Conservation (phyloP, 1,140 invertebrate species). For the Macrobrachium nipponense region DNA sequence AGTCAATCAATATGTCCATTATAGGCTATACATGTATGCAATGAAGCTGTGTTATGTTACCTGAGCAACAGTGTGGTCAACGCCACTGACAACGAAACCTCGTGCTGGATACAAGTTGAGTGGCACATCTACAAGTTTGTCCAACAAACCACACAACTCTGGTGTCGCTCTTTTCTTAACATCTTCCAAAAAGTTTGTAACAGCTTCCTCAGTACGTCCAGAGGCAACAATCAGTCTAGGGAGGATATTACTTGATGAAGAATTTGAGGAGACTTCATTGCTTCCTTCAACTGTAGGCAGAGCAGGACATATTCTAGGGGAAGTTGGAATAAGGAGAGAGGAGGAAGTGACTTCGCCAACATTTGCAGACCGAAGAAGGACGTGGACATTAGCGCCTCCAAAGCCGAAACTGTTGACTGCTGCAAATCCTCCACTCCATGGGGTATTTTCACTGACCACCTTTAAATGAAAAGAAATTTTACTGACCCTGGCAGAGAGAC, state of each 20-base stretch:
- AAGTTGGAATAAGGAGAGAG: neutral
- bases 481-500: neutral
- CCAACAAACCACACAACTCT: slow-evolving; percentile 39
- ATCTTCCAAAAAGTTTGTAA: slow-evolving; percentile 76
- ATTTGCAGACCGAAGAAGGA: slow-evolving; percentile 77
- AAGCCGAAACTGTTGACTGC: slow-evolving; percentile 97
- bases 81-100: slow-evolving; percentile 81
- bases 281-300: neutral
- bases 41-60: neutral
- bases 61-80: slow-evolving; percentile 69
- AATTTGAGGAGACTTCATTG: neutral
- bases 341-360: slow-evolving; percentile 20
- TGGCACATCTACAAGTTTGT: slow-evolving; percentile 44
- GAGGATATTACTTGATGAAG: neutral
- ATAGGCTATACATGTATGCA: too few species aligned
- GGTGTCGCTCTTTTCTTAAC: slow-evolving; percentile 63
- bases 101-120: slow-evolving; percentile 77
- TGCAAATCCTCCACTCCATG: slow-evolving; percentile 84
- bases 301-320: slow-evolving; percentile 19
- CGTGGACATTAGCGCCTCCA: slow-evolving; percentile 95
- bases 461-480: slow-evolving; percentile 65
- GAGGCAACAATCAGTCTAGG: slow-evolving; percentile 83
- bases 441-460: slow-evolving; percentile 83
- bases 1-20: neutral
- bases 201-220: slow-evolving; percentile 86